phyloP scores from a whole-genome alignment of 2,797 vertebrate species.

The Hybognathus amarus region DNA sequence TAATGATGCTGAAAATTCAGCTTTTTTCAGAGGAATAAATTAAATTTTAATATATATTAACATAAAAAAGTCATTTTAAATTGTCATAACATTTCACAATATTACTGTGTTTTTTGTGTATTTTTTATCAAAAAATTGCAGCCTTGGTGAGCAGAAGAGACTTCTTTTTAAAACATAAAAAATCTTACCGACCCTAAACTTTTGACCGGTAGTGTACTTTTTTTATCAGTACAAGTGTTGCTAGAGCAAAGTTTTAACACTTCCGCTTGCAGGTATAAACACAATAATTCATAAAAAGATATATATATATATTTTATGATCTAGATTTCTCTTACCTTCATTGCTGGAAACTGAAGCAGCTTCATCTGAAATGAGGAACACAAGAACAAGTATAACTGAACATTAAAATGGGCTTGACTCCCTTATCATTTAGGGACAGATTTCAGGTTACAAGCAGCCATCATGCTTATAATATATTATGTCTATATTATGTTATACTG shows the following conservation, averaged over 20 bases:
- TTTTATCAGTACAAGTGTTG: not conserved
- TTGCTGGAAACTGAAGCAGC: constrained; percentile 33
- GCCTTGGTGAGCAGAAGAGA: too few species aligned
- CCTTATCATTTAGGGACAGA: not conserved
- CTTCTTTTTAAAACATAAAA: too few species aligned
- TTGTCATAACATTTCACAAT: too few species aligned
- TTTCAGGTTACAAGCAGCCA: not conserved
- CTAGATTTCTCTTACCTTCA: constrained; percentile 61
- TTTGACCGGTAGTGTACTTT: too few species aligned
- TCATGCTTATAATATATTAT: not conserved
- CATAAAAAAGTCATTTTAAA: too few species aligned
- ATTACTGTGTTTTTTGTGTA: too few species aligned
- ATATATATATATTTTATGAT: too few species aligned
- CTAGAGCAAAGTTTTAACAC: not conserved
- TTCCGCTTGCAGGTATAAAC: not conserved
- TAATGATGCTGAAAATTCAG: too few species aligned
- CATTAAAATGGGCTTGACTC: not conserved
- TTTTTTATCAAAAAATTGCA: too few species aligned
- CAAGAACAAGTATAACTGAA: constrained; percentile 3
- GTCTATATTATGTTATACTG: not conserved
- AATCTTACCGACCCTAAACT: too few species aligned
- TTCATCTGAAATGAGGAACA: constrained; percentile 37
- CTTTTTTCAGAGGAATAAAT: too few species aligned
- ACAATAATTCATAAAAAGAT: not conserved
- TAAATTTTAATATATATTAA: too few species aligned